phyloP scores from a whole-genome alignment of 2,113 vertebrate genomes.

The Lepidothrix coronata region DNA sequence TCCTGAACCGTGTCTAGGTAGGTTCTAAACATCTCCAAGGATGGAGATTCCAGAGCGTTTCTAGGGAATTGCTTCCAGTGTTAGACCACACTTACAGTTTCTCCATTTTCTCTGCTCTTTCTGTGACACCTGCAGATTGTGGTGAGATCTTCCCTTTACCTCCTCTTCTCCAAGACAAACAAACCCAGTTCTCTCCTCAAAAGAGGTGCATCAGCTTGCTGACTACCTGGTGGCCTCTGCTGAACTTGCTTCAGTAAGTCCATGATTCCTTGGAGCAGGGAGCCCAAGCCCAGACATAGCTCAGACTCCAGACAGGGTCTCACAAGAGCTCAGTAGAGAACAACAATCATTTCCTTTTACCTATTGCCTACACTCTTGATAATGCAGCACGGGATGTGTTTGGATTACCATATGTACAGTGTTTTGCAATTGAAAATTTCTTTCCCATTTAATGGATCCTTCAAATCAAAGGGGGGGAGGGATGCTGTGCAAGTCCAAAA shows the following conservation, averaged over 20 bases:
- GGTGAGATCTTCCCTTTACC: background rate
- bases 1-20: background rate
- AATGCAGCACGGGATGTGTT: accelerated
- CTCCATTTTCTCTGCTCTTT: background rate
- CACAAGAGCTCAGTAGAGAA: background rate
- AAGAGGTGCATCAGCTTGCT: background rate
- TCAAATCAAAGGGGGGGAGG: background rate
- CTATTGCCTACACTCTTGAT: too few species aligned
- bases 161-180: background rate
- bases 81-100: background rate
- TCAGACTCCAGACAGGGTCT: background rate
- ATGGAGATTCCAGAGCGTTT: background rate
- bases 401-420: background rate
- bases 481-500: background rate
- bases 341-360: background rate
- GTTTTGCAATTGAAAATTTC: background rate
- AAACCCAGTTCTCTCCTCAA: background rate
- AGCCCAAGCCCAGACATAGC: background rate
- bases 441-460: background rate
- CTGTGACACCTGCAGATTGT: background rate
- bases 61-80: background rate
- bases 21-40: background rate
- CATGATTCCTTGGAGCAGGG: background rate
- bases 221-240: background rate
- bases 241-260: background rate